phyloP scores from a whole-genome alignment of 2,888 invertebrate genomes.

The Elgonia sp. region DNA sequence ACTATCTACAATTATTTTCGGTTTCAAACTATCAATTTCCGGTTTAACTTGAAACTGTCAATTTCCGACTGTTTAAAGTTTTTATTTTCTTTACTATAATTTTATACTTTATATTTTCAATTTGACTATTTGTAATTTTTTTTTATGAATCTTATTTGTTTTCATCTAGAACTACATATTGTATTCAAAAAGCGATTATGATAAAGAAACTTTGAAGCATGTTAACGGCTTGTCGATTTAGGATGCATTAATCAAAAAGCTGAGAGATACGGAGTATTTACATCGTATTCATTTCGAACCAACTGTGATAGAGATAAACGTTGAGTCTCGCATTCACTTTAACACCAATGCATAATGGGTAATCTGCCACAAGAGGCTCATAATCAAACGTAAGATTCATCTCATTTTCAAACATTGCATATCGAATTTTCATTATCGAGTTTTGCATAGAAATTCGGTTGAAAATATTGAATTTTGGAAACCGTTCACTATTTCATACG shows the following conservation, averaged over 20 bases:
- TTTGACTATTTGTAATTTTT: too few relatives aligned
- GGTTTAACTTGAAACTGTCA: too few relatives aligned
- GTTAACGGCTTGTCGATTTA: background rate
- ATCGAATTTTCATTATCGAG: constrained; percentile 58
- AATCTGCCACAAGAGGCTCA: constrained; percentile 60
- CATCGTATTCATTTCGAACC: constrained; percentile 48
- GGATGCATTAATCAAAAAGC: constrained; percentile 21
- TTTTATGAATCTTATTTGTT: too few relatives aligned
- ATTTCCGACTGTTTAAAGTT: too few relatives aligned
- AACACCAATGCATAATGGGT: constrained; percentile 48
- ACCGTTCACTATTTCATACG: background rate
- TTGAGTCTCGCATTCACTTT: constrained; percentile 48
- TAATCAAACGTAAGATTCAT: constrained; percentile 63
- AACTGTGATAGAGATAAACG: constrained; percentile 49
- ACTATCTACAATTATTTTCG: too few relatives aligned
- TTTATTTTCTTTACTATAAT: too few relatives aligned
- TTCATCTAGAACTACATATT: too few relatives aligned
- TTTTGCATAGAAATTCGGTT: constrained; percentile 37
- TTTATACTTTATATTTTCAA: too few relatives aligned
- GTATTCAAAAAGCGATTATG: too few relatives aligned
- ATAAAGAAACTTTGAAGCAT: too few relatives aligned
- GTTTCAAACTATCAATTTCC: too few relatives aligned
- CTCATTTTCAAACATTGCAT: constrained; percentile 59
- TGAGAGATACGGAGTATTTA: constrained; percentile 40
- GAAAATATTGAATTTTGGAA: constrained; percentile 20